phyloP scores from a whole-genome alignment of 2,113 vertebrate species.

The Cochlearius cochlearius region DNA sequence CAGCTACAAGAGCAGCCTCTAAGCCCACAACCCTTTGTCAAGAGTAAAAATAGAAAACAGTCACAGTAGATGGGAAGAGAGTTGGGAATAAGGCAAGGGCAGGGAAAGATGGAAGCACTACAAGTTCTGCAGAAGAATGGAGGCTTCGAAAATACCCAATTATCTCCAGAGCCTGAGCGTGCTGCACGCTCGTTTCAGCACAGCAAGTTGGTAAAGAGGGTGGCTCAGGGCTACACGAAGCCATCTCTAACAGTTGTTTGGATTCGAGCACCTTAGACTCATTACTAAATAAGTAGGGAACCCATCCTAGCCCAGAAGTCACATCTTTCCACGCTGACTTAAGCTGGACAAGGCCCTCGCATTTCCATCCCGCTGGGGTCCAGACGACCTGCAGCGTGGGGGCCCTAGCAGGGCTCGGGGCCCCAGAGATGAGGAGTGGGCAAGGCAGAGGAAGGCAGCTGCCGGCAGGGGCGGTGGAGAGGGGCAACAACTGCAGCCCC shows the following conservation, averaged over 20 bases:
- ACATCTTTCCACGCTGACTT: neutral
- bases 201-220: neutral
- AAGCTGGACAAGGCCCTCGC: neutral
- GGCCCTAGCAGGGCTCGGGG: neutral
- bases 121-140: neutral
- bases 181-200: neutral
- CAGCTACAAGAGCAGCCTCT: slow-evolving; percentile 28
- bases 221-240: neutral
- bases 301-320: neutral
- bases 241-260: neutral
- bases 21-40: slow-evolving; percentile 23
- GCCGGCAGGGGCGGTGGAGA: rapidly evolving
- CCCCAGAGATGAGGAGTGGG: neutral
- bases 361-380: neutral
- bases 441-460: neutral
- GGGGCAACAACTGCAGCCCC: neutral
- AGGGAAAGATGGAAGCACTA: neutral
- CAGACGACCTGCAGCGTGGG: rapidly evolving
- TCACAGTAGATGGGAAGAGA: neutral
- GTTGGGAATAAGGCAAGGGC: neutral
- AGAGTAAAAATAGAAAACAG: slow-evolving; percentile 38
- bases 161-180: neutral
- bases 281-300: neutral
- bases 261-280: neutral
- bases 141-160: neutral